phyloP scores from a whole-genome alignment of 2,888 invertebrate species.

The Cetonia aurata region DNA sequence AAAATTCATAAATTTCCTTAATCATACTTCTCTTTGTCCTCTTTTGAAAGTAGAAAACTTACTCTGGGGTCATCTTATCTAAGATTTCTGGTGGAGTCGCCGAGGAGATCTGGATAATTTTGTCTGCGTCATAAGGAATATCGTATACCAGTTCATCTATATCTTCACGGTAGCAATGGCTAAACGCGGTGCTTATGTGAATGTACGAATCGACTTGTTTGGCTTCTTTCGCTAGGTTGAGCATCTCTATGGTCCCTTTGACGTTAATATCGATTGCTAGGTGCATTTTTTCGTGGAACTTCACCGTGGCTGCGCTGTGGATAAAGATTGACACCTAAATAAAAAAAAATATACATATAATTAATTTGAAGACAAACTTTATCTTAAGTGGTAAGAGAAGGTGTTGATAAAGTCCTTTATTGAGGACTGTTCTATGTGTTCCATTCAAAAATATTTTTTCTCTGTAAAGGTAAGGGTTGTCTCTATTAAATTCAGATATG shows the following conservation, averaged over 20 bases:
- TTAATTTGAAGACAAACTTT: too few species aligned
- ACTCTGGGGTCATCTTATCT: conserved; percentile 59
- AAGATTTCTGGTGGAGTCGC: conserved; percentile 63
- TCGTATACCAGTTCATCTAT: conserved; percentile 66
- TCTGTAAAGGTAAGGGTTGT: too few species aligned
- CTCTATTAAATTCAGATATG: too few species aligned
- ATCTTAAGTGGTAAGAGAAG: too few species aligned
- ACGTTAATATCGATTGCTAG: conserved; percentile 68
- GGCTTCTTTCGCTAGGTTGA: conserved; percentile 67
- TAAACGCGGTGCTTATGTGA: conserved; percentile 58
- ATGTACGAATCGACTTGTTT: conserved; percentile 68
- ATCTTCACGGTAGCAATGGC: conserved; percentile 54
- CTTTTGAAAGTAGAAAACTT: conserved; percentile 45
- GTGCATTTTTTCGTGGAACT: conserved; percentile 69
- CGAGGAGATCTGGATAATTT: conserved; percentile 60
- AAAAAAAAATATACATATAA: conserved; percentile 1
- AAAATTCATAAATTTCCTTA: conserved; percentile 53
- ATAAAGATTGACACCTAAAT: conserved; percentile 68
- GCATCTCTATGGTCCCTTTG: conserved; percentile 67
- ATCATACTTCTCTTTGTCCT: not conserved
- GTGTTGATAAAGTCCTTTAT: too few species aligned
- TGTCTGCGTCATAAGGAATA: conserved; percentile 66
- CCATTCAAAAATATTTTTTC: too few species aligned
- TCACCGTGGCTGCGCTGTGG: conserved; percentile 70
- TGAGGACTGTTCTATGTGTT: too few species aligned